Percentiles rank a stretch among this genome's conserved stretches.
These are phyloP conservation scores for Tachysurus vachellii DNA, from an alignment of 2,113 vertebrate genomes.

Conservation along the genomic window DNA sequence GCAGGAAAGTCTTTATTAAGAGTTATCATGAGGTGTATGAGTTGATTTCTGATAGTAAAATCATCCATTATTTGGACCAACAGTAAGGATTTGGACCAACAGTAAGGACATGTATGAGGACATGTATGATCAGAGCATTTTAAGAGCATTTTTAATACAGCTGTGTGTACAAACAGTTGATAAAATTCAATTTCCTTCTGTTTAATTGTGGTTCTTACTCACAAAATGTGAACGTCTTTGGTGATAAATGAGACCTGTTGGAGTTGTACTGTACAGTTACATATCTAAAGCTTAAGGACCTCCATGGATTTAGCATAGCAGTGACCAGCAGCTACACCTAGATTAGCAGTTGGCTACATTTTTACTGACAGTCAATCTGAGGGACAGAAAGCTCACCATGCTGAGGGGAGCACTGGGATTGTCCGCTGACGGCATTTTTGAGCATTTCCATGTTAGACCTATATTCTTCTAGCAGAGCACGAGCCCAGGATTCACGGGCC, in stretches of 20 bases:
- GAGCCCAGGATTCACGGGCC: slow-evolving; percentile 86
- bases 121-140: neutral
- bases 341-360: neutral
- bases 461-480: slow-evolving; percentile 87
- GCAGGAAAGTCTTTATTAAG: neutral
- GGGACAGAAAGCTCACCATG: slow-evolving; percentile 60
- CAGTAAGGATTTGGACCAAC: neutral
- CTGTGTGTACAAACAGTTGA: neutral
- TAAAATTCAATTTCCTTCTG: neutral
- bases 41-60: neutral
- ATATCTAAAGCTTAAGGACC: neutral
- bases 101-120: neutral
- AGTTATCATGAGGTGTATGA: no score
- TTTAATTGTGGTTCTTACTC: neutral
- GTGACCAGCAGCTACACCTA: neutral
- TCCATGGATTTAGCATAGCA: neutral
- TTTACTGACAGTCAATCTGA: neutral
- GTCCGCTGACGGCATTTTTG: slow-evolving; percentile 79
- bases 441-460: slow-evolving; percentile 89
- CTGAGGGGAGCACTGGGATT: slow-evolving; percentile 78
- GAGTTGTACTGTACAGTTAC: neutral
- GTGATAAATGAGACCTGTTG: neutral
- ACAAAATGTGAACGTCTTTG: neutral
- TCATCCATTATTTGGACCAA: neutral
- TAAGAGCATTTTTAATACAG: neutral